These are phyloP conservation scores for Antrozous pallidus DNA, from an alignment of 2,797 vertebrate species.

Conservation along the genomic window DNA sequence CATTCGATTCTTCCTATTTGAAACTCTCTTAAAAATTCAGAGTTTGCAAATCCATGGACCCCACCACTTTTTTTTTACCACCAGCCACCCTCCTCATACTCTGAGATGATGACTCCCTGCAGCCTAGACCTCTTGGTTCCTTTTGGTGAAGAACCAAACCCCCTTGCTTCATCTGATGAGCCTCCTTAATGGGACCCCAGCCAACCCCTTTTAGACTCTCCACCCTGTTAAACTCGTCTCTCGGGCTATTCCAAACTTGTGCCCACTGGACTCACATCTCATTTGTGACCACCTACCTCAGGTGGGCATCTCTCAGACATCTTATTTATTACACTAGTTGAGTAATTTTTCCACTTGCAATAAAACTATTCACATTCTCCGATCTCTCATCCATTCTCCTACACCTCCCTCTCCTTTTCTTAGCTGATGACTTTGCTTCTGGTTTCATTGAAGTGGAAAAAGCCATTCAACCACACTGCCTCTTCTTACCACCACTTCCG, in stretches of 20 bases:
- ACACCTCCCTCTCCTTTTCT: neutral
- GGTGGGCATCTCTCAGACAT: neutral
- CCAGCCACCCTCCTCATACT: fast-evolving
- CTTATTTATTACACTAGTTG: fast-evolving
- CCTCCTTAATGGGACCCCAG: neutral
- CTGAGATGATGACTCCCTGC: neutral
- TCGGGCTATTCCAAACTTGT: fast-evolving
- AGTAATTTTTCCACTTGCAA: neutral
- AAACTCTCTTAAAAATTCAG: too few species aligned
- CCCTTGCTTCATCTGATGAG: neutral
- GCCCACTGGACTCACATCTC: fast-evolving
- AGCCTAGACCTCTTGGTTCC: neutral
- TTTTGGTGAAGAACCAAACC: neutral
- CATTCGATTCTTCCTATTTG: neutral
- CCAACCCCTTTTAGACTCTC: neutral
- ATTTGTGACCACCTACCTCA: fast-evolving
- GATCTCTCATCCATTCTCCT: neutral
- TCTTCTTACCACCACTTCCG: fast-evolving
- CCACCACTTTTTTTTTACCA: neutral
- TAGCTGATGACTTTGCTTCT: neutral
- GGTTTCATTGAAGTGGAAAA: neutral
- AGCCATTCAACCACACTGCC: fast-evolving
- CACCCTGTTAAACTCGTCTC: neutral
- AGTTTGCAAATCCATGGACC: too few species aligned
- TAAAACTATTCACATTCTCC: neutral